Evolutionary conservation across 2,113 vertebrate genomes (phyloP).

Genomic region (Podarcis raffonei): DNA sequence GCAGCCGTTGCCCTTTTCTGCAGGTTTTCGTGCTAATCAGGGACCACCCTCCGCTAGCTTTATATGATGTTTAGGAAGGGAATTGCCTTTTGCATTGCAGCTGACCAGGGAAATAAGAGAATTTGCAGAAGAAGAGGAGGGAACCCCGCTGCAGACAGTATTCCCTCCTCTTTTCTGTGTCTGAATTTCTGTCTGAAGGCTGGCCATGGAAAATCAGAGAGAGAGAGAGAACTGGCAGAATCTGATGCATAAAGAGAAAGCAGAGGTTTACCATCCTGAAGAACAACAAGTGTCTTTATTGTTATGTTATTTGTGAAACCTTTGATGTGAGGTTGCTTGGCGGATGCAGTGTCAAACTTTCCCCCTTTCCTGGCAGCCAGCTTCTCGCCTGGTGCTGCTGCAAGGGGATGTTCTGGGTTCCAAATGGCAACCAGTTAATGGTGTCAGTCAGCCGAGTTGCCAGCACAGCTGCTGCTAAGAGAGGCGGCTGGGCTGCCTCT

Average conservation of each 20-base stretch:
- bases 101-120: fast-evolving
- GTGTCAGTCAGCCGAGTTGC: neutral
- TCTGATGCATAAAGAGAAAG: neutral
- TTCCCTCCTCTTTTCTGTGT: neutral
- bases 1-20: neutral
- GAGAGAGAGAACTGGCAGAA: neutral
- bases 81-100: neutral
- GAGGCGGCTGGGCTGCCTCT: neutral
- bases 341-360: neutral
- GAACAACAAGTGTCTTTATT: neutral
- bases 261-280: neutral
- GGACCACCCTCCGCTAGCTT: neutral
- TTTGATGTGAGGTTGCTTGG: no score
- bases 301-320: no score
- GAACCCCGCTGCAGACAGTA: neutral
- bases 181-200: neutral
- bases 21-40: neutral
- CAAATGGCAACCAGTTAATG: neutral
- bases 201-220: neutral
- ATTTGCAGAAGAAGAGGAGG: neutral
- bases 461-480: neutral
- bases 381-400: neutral
- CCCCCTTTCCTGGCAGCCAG: neutral
- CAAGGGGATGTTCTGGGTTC: neutral
- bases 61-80: neutral